Evolutionary conservation across 1,140 invertebrate genomes (phyloP), one percentile per base, ranked within the genome.

Genomic region (Vanessa tameamea): DNA sequence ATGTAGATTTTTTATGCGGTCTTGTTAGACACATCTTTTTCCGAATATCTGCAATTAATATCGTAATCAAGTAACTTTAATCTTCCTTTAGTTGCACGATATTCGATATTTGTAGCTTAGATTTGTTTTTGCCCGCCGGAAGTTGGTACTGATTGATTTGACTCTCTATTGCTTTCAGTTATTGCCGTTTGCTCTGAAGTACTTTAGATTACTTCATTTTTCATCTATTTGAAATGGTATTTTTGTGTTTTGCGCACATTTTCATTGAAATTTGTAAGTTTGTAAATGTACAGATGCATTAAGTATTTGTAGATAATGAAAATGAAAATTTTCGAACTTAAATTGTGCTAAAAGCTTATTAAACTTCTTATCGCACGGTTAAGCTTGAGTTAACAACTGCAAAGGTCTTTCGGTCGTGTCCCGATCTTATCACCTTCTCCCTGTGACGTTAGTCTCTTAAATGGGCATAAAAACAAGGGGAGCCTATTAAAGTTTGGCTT

Each of bases 131-230:
- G 59, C 37, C 53, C 37, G 59, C 48, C 72, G 72, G 72, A 73
- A 73, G 72, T 57, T 53, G 63, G 43, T 66, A 61, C 69, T 75
- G 73, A 80, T 78, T 59, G 76, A 63, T 73, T 77, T 59, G 50
- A 77, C 53, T 20, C 31, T 72, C 48, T 75, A 81, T 78, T 78
- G 69, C 77, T 47, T 69, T 43, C 69, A 77, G 76, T 69, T 81
- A 81, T 78, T 75, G 70, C 69, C 72, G 43, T 72, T 77, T 69
- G 61, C 37, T 51, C 43, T 67, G 47, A 57, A 57, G 55, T 57
- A 16, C 55, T 57, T 20, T n/a, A 12, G 16, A 20, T 9, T 55
- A 20, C 16, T 55, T 23, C 14, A 16, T 55, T 55, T 55, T 55
- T 55, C 53, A 55, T 50, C 6, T 43, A 9, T 43, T 9, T 43